Conservation (phyloP, 2,113 vertebrate genomes). For the Mormyrus lacerda region DNA sequence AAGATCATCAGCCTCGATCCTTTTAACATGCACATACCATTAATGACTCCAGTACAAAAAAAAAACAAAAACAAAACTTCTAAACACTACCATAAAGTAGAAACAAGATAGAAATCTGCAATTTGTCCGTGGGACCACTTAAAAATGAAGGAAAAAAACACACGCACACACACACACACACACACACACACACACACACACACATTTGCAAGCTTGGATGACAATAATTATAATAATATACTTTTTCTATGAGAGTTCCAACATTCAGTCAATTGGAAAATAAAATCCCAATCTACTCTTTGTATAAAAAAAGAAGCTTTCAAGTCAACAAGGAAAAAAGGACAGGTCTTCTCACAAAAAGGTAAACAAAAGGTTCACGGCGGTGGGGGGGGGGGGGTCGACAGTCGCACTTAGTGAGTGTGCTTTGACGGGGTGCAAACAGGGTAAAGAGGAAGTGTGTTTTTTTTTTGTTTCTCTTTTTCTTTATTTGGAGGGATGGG, state of each 20-base stretch:
- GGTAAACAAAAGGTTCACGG: constrained; percentile 62
- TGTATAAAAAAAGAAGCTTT: constrained; percentile 47
- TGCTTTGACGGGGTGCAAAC: constrained; percentile 79
- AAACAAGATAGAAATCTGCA: constrained; percentile 77
- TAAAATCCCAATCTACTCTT: constrained; percentile 54
- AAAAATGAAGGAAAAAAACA: constrained; percentile 54
- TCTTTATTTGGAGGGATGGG: constrained; percentile 3
- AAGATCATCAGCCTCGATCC: constrained; percentile 67
- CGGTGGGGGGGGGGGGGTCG: constrained; percentile 59
- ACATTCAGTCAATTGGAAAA: constrained; percentile 76
- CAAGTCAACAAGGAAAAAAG: constrained; percentile 46
- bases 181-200: constrained; percentile 58
- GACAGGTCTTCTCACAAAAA: constrained; percentile 65
- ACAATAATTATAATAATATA: constrained; percentile 66
- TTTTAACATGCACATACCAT: constrained; percentile 88
- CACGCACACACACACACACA: constrained; percentile 24
- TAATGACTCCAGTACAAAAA: constrained; percentile 79
- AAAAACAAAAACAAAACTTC: constrained; percentile 39
- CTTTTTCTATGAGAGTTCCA: constrained; percentile 74
- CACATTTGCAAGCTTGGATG: constrained; percentile 70
- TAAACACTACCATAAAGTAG: constrained; percentile 70
- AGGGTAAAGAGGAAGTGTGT: constrained; percentile 24
- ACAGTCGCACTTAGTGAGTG: constrained; percentile 94
- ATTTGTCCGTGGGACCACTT: constrained; percentile 63
- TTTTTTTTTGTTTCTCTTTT: constrained; percentile 12